phyloP scores from a whole-genome alignment of 2,113 vertebrate species.

The Euleptes europaea region DNA sequence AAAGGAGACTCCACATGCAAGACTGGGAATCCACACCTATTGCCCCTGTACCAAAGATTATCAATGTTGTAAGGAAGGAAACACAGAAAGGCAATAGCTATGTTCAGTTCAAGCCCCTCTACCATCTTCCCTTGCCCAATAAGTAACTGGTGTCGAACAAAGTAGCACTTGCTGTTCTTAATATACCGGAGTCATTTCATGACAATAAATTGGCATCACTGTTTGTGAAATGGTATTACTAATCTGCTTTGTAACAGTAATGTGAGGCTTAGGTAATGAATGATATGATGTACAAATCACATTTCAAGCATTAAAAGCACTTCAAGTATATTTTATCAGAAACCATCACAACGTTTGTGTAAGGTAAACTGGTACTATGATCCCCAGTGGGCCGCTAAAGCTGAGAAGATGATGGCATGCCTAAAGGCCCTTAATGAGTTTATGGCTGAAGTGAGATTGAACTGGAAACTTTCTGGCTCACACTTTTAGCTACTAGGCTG shows the following conservation, averaged over 20 bases:
- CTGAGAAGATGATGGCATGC: background rate
- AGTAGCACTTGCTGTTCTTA: background rate
- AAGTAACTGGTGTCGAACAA: background rate
- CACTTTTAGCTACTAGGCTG: background rate
- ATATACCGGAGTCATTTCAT: background rate
- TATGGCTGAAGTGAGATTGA: background rate
- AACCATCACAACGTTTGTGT: too few species aligned
- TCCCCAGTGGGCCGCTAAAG: background rate
- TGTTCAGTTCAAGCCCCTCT: background rate
- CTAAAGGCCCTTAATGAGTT: background rate
- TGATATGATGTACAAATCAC: background rate
- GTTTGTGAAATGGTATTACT: background rate
- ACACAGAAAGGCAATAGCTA: background rate
- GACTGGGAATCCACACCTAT: too few species aligned
- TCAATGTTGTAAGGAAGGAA: background rate
- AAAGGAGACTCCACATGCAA: background rate
- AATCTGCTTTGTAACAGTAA: background rate
- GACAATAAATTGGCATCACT: background rate
- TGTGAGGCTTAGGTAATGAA: background rate
- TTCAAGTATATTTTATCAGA: background rate
- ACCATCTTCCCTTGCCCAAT: too few species aligned
- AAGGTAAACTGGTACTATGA: background rate
- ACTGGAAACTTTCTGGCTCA: background rate
- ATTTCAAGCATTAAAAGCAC: background rate
- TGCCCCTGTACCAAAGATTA: too few species aligned